These are phyloP conservation scores for Pandion haliaetus DNA, from an alignment of 2,113 vertebrate genomes.

Conservation along the genomic window DNA sequence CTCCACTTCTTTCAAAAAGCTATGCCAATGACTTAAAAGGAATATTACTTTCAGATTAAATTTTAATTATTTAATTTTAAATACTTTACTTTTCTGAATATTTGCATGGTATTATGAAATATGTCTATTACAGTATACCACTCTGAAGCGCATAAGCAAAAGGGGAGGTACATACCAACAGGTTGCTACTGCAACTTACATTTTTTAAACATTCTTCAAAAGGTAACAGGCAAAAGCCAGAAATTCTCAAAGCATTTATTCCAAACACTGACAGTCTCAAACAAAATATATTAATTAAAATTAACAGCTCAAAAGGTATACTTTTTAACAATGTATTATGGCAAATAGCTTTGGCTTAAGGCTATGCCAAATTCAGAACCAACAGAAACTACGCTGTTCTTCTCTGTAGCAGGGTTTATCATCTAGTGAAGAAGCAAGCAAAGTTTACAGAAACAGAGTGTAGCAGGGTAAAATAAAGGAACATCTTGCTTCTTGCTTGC, in stretches of 20 bases:
- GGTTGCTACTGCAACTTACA: background rate
- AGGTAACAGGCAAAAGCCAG: background rate
- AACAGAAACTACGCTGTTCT: background rate
- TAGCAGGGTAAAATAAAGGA: background rate
- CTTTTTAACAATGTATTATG: background rate
- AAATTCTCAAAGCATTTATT: background rate
- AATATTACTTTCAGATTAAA: background rate
- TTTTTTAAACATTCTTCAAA: background rate
- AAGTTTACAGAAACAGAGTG: background rate
- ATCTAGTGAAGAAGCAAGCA: background rate
- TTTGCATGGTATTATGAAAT: background rate
- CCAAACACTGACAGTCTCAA: background rate
- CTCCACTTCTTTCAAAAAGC: background rate
- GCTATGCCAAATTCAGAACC: background rate
- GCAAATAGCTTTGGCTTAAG: slow-evolving; percentile 3
- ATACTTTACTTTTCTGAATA: background rate
- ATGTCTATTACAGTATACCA: background rate
- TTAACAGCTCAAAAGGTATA: background rate
- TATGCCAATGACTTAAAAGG: background rate
- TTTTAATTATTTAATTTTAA: background rate
- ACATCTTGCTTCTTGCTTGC: background rate
- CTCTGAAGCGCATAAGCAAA: background rate
- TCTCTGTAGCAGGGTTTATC: background rate
- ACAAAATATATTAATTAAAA: background rate
- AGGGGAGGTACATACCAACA: background rate